These are phyloP conservation scores for Diachasma alloeum DNA, from an alignment of 1,140 invertebrate species.

Conservation along the genomic window DNA sequence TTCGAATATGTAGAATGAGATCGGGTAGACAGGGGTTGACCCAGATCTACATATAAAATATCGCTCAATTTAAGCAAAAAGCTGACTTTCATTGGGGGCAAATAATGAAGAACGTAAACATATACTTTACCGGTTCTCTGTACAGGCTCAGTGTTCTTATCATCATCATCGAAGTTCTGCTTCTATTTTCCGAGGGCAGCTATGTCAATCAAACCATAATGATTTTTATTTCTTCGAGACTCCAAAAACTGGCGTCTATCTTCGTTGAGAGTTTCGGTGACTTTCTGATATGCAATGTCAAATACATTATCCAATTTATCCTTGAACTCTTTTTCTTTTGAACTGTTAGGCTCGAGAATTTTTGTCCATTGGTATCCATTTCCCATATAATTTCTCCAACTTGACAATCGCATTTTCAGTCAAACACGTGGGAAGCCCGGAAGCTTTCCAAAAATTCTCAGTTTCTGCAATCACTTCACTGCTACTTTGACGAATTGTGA, in stretches of 20 bases:
- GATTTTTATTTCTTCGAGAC: background rate
- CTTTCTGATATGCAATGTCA: conserved; percentile 11
- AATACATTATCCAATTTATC: background rate
- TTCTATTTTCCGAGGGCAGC: background rate
- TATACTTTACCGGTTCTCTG: no score
- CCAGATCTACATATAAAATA: no score
- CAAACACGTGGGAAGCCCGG: background rate
- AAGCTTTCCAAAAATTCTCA: background rate
- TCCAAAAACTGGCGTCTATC: background rate
- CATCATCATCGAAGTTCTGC: no score
- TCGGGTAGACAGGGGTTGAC: no score
- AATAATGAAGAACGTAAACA: no score
- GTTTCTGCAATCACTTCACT: background rate
- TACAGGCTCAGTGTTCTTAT: no score
- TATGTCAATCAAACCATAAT: background rate
- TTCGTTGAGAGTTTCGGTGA: background rate
- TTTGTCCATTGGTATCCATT: conserved; percentile 5
- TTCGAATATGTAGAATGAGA: no score
- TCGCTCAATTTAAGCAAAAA: no score
- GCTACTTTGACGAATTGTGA: background rate
- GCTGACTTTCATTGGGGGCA: no score
- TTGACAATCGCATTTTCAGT: background rate
- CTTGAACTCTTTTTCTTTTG: background rate
- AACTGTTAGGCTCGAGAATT: background rate
- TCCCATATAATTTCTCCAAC: background rate